Evolutionary conservation across 2,888 invertebrate species (phyloP).

Genomic region (Auanema sp.): DNA sequence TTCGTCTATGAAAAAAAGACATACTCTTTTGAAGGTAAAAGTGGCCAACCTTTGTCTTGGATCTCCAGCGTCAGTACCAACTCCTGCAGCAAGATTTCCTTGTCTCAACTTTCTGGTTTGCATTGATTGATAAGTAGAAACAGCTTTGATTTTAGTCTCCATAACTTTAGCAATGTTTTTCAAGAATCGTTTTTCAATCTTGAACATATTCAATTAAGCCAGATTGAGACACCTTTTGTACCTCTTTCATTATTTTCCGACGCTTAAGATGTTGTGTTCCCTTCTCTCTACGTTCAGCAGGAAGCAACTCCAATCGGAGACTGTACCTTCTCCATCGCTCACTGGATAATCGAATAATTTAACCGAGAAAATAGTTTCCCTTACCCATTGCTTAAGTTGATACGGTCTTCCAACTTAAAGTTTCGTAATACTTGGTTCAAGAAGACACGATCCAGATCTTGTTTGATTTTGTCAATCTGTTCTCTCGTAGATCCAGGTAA

Average conservation of each 20-base stretch:
- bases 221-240: too few species aligned
- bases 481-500: constrained; percentile 36
- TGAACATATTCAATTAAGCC: too few species aligned
- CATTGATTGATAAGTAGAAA: constrained; percentile 39
- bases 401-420: constrained; percentile 49
- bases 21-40: background rate
- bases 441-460: constrained; percentile 78
- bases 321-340: constrained; percentile 47
- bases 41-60: constrained; percentile 12
- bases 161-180: constrained; percentile 32
- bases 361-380: background rate
- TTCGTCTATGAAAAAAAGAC: background rate
- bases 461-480: constrained; percentile 60
- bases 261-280: constrained; percentile 74
- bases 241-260: constrained; percentile 38
- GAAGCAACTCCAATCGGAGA: constrained; percentile 68
- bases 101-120: constrained; percentile 32
- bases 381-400: constrained; percentile 25
- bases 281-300: constrained; percentile 75
- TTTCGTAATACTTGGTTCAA: constrained; percentile 72
- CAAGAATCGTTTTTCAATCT: constrained; percentile 72
- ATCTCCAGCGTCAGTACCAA: constrained; percentile 14
- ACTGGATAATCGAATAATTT: constrained; percentile 22
- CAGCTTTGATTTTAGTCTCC: constrained; percentile 35
- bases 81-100: constrained; percentile 30